Conservation (phyloP, 2,113 vertebrate species). For the Brachypteracias leptosomus region DNA sequence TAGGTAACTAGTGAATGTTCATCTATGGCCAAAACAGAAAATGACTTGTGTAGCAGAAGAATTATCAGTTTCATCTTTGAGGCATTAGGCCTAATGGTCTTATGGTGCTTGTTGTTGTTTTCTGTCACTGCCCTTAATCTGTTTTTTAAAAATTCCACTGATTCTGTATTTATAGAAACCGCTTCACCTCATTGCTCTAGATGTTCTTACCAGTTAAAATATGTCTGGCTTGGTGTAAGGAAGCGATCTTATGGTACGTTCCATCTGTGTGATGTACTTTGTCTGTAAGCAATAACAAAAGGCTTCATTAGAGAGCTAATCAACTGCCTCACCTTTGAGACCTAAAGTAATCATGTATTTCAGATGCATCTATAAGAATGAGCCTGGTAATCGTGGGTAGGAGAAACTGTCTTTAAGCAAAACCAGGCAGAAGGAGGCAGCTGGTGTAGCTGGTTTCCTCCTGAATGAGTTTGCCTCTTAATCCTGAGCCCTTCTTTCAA, state of each 20-base stretch:
- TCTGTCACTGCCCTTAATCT: neutral
- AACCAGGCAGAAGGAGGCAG: neutral
- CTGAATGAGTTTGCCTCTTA: neutral
- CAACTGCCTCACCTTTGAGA: constrained; percentile 58
- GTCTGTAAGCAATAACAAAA: constrained; percentile 56
- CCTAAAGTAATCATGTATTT: constrained; percentile 66
- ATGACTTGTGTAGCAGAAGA: neutral
- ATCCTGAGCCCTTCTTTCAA: constrained; percentile 64
- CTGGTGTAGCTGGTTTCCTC: neutral
- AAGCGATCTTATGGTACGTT: neutral
- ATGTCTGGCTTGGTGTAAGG: neutral
- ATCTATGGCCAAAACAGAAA: neutral
- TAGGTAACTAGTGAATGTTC: neutral
- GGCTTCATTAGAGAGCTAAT: constrained; percentile 59
- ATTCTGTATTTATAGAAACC: neutral
- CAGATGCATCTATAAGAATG: constrained; percentile 50
- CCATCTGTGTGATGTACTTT: constrained; percentile 41
- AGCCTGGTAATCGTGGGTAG: neutral
- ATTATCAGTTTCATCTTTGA: neutral
- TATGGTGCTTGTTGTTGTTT: neutral
- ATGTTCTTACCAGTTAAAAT: neutral
- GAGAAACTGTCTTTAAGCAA: neutral
- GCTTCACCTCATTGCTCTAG: neutral
- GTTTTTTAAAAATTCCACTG: neutral
- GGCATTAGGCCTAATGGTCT: neutral